Base-by-base conservation (phyloP, 2,888 invertebrate species). In the Rhingia campestris region DNA sequence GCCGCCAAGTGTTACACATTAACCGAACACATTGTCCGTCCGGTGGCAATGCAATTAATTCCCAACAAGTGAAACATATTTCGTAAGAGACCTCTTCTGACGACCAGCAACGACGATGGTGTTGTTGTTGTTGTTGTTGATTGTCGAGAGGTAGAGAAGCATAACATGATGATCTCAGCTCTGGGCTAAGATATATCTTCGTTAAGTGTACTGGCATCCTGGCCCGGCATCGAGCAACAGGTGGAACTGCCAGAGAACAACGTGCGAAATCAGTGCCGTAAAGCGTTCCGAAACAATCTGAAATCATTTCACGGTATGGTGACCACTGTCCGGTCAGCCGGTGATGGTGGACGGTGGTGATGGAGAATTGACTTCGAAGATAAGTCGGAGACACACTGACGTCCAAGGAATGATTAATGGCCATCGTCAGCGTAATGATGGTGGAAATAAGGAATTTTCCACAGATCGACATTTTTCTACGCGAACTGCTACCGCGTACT, bases 1-100 rank as follows among this genome's bases (percentile, higher is more conserved):
- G 22, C 10, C 35, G 12, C 12, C 72, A 69, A 74, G 82, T 80
- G 82, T 80, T 80, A 80, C 73, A 80, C 80, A 84, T 80, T 81
- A 84, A 73, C 80, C 74, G 74, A 74, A 37, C 32, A 22, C 37
- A 37, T 47, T 45, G 45, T 47, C 54, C 66, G 67, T 73, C 79
- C 82, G 67, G 81, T 84, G 80, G 74, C 74, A 74, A 47, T 74
- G 82, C 74, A 84, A 84, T 84, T 84, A 84, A 84, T 74, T 80
- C 45, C 51, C 58, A 69, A 54, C 79, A 76, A 70, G 35, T 22
- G 35, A 61, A 69, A 79, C 47, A 51, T 37, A 80, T 84, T 80
- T 80, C 39, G 58, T 58, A 84, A 82, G 73, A 74, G 32, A 70
- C 63, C 39, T 49, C 9, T 30, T 56, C 56, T 41, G 37, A 53